These are phyloP conservation scores for Mobula birostris DNA, from an alignment of 2,113 vertebrate genomes.

Conservation along the genomic window DNA sequence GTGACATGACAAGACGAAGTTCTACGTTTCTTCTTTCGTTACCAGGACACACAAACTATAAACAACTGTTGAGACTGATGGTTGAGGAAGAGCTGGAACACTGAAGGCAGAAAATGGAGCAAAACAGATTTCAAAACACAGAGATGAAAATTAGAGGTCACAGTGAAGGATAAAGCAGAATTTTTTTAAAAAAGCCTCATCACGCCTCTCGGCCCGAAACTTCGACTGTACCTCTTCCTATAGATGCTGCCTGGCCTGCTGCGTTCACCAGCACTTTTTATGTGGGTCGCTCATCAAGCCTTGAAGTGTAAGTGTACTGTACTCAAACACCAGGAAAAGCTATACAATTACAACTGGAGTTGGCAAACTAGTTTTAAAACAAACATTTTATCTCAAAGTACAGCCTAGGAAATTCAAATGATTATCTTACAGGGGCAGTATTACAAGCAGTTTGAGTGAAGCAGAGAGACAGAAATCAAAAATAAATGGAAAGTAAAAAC, in stretches of 20 bases:
- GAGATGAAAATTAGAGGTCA: neutral
- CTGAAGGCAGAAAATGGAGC: neutral
- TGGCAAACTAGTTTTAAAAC: neutral
- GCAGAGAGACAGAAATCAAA: neutral
- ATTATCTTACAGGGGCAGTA: neutral
- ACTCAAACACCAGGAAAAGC: neutral
- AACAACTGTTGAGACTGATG: neutral
- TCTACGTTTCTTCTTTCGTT: too few relatives aligned
- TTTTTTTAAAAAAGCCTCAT: neutral
- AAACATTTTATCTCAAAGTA: neutral
- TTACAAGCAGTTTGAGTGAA: neutral
- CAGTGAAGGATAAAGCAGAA: neutral
- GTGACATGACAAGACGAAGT: too few relatives aligned
- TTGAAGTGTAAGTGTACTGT: neutral
- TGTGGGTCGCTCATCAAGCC: neutral
- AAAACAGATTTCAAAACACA: neutral
- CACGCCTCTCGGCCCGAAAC: neutral
- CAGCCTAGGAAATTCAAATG: neutral
- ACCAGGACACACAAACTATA: too few relatives aligned
- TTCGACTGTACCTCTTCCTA: too few relatives aligned
- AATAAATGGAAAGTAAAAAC: neutral
- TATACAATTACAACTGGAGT: neutral
- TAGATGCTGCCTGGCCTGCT: too few relatives aligned
- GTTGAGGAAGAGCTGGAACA: neutral
- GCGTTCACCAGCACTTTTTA: too few relatives aligned